These are phyloP conservation scores for Syrmaticus mikado DNA, from an alignment of 2,113 vertebrate genomes.

Conservation along the genomic window DNA sequence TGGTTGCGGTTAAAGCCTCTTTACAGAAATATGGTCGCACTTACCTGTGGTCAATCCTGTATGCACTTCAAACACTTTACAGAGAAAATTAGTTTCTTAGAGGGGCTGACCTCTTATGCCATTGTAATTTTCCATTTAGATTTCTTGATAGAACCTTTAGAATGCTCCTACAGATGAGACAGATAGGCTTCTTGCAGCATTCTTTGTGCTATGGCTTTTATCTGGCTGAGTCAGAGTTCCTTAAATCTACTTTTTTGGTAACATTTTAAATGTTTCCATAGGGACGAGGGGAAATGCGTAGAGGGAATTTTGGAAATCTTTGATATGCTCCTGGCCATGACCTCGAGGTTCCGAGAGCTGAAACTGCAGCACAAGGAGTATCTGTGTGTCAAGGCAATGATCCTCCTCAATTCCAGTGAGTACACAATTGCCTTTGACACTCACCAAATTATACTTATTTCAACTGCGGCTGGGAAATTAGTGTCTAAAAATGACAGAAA, in stretches of 20 bases:
- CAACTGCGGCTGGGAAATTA: background rate
- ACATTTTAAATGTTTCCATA: constrained; percentile 68
- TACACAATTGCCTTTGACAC: constrained; percentile 19
- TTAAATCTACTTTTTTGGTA: background rate
- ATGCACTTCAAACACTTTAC: background rate
- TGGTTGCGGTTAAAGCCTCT: background rate
- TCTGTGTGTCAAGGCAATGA: constrained; percentile 97
- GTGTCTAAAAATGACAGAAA: background rate
- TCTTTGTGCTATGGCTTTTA: background rate
- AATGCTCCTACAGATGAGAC: background rate
- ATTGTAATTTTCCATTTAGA: constrained; percentile 15
- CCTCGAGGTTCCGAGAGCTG: constrained; percentile 93
- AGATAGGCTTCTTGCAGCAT: background rate
- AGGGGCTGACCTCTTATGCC: background rate
- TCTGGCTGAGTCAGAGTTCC: background rate
- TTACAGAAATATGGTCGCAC: background rate
- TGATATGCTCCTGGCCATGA: constrained; percentile 95
- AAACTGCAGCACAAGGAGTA: constrained; percentile 96
- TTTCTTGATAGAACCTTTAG: background rate
- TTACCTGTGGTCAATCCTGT: background rate
- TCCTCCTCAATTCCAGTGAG: constrained; percentile 99
- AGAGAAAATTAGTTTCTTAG: background rate
- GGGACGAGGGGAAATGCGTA: constrained; percentile 96
- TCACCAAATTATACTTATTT: background rate
- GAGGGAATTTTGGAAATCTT: constrained; percentile 99